phyloP scores from a whole-genome alignment of 2,113 vertebrate species.

The Rattus rattus region DNA sequence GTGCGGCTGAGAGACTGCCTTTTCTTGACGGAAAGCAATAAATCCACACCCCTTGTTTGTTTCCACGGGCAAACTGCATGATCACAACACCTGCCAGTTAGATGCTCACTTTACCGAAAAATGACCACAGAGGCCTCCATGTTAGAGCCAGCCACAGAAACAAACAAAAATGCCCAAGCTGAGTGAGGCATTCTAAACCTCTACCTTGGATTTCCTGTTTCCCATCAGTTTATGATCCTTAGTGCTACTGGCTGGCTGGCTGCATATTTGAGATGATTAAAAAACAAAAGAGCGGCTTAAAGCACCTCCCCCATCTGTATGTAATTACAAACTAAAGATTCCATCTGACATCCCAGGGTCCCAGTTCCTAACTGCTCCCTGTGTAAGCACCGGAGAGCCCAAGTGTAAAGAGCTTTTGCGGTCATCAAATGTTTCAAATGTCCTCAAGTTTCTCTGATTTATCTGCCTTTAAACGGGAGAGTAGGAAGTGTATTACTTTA shows the following conservation, averaged over 20 bases:
- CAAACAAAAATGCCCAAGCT: not conserved
- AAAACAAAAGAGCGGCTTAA: slow-evolving; percentile 55
- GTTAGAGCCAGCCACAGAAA: not conserved
- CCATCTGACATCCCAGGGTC: slow-evolving; percentile 20
- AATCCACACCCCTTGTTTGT: slow-evolving; percentile 13
- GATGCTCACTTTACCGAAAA: slow-evolving; percentile 55
- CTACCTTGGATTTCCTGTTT: slow-evolving; percentile 60
- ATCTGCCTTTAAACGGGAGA: slow-evolving; percentile 37
- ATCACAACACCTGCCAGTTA: slow-evolving; percentile 62
- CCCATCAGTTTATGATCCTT: slow-evolving; percentile 62
- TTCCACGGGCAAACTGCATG: slow-evolving; percentile 34
- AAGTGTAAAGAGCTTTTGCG: slow-evolving; percentile 56
- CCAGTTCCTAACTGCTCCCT: slow-evolving; percentile 36
- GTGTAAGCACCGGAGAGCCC: slow-evolving; percentile 61
- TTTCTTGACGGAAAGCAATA: slow-evolving; percentile 49
- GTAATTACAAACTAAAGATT: slow-evolving; percentile 51
- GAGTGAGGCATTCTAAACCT: not conserved
- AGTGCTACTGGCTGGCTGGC: slow-evolving; percentile 49
- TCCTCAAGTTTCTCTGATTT: slow-evolving; percentile 52
- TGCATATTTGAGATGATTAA: slow-evolving; percentile 70
- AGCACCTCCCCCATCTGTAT: slow-evolving; percentile 61
- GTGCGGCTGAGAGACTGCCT: slow-evolving; percentile 6
- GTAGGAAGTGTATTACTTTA: not conserved
- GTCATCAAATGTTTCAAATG: slow-evolving; percentile 7
- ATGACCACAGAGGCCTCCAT: not conserved